Conservation (phyloP, 2,113 vertebrate species). For the Nycticorax nycticorax region DNA sequence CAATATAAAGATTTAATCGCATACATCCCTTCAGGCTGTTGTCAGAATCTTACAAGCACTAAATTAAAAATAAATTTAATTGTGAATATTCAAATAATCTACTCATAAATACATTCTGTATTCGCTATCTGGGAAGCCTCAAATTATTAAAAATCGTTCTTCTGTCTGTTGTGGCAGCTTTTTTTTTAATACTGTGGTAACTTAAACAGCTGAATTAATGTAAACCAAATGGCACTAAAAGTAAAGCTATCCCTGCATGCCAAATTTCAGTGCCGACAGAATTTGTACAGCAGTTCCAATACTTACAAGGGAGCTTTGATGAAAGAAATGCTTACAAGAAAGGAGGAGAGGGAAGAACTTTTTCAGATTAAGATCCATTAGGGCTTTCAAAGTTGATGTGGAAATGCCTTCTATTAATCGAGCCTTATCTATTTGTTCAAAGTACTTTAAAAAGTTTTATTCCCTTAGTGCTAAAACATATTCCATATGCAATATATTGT, state of each 20-base stretch:
- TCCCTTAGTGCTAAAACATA: neutral
- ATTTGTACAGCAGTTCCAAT: neutral
- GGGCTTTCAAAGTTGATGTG: neutral
- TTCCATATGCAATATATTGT: neutral
- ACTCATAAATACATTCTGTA: neutral
- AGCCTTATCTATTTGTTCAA: neutral
- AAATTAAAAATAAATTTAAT: neutral
- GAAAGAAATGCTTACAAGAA: neutral
- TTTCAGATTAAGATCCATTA: neutral
- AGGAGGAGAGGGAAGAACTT: neutral
- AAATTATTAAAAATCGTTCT: conserved; percentile 14
- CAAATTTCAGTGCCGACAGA: neutral
- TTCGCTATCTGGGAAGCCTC: neutral
- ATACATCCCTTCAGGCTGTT: neutral
- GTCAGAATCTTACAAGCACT: neutral
- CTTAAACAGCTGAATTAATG: conserved; percentile 14
- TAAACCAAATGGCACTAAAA: conserved; percentile 19
- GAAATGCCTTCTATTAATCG: neutral
- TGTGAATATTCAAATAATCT: neutral
- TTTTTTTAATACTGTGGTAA: conserved; percentile 29
- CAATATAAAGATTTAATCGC: neutral
- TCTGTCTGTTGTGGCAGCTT: neutral
- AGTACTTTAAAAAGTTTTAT: neutral
- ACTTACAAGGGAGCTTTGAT: neutral
- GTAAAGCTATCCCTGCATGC: neutral